Conservation (phyloP, 2,113 vertebrate genomes). For the Bucco capensis region DNA sequence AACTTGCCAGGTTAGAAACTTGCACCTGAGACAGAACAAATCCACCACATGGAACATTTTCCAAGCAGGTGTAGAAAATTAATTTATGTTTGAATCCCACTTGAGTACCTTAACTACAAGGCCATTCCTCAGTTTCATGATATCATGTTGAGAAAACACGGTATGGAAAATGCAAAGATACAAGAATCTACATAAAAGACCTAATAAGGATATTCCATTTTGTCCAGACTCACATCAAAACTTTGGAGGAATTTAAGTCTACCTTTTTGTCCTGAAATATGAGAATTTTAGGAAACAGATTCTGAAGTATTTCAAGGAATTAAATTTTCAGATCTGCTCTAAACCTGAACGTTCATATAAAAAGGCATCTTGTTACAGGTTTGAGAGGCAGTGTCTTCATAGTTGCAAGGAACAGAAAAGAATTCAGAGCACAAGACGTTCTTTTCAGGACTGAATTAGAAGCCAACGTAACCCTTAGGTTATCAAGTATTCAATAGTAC, state of each 20-base stretch:
- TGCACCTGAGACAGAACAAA: not conserved
- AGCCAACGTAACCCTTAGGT: not conserved
- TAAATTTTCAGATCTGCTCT: not conserved
- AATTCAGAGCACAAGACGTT: not conserved
- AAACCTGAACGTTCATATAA: not conserved
- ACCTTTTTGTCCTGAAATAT: not conserved
- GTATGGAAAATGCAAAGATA: not conserved
- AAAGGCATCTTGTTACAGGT: not conserved
- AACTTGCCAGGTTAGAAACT: not conserved
- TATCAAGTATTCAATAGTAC: not conserved
- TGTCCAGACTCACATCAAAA: not conserved
- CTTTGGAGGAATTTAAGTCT: not conserved
- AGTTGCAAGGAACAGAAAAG: not conserved
- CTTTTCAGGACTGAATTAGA: slow-evolving; percentile 10
- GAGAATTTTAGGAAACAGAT: not conserved
- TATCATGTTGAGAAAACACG: not conserved
- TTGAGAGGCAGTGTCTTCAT: not conserved
- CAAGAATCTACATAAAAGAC: not conserved
- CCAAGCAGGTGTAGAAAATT: not conserved
- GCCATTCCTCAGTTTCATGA: not conserved
- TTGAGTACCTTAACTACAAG: not conserved
- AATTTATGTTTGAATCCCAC: not conserved
- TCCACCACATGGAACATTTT: not conserved
- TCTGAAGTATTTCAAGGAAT: not conserved
- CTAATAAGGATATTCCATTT: not conserved